phyloP scores from a whole-genome alignment of 2,888 invertebrate genomes.

The Orthosia gothica region DNA sequence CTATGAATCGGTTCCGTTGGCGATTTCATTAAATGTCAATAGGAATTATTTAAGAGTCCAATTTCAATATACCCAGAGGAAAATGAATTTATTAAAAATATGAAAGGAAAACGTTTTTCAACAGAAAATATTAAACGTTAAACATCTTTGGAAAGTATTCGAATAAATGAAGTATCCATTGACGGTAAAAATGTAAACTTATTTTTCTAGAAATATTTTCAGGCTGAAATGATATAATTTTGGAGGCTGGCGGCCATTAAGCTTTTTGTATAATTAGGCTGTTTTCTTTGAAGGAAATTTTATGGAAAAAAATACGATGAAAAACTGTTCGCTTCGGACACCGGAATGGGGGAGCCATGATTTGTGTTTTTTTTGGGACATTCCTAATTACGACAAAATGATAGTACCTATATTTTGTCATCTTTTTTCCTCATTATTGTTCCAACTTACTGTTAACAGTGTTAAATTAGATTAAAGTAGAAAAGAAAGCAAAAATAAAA shows the following conservation, averaged over 20 bases:
- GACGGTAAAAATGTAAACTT: conserved; percentile 1
- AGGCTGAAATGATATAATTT: conserved; percentile 37
- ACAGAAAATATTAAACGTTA: not conserved
- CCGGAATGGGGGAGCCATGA: conserved; percentile 18
- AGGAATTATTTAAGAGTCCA: conserved; percentile 18
- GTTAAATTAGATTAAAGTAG: not conserved
- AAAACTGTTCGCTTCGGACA: conserved; percentile 41
- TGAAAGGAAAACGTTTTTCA: not conserved
- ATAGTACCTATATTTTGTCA: not conserved
- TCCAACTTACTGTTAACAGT: not conserved
- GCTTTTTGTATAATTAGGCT: conserved; percentile 70
- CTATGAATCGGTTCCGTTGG: conserved; percentile 28
- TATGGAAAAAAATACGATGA: conserved; percentile 63
- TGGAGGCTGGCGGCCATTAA: conserved; percentile 60
- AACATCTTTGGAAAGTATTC: not conserved
- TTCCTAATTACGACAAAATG: conserved; percentile 34
- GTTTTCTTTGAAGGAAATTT: conserved; percentile 69
- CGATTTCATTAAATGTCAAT: conserved; percentile 24
- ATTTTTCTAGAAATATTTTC: conserved; percentile 43
- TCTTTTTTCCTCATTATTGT: not conserved
- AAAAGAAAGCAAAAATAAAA: no score
- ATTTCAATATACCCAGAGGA: not conserved
- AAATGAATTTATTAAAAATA: conserved; percentile 5
- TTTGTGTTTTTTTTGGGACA: conserved; percentile 21
- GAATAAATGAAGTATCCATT: conserved; percentile 4